phyloP scores from a whole-genome alignment of 2,797 vertebrate species.

The Aeoliscus strigatus region DNA sequence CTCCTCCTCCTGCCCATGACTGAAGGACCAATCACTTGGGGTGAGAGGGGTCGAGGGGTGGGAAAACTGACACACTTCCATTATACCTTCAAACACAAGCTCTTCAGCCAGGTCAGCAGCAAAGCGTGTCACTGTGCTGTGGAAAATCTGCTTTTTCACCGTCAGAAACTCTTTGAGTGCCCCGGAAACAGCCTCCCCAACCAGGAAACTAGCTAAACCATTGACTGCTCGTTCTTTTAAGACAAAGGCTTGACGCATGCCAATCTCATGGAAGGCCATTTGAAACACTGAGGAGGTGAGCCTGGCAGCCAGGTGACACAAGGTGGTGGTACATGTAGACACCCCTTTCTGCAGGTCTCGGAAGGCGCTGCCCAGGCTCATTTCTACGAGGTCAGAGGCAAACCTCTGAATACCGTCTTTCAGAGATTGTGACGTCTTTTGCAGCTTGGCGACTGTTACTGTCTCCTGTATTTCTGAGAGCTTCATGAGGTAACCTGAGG shows the following conservation, averaged over 20 bases:
- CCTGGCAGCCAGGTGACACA: constrained; percentile 90
- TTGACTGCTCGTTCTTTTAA: constrained; percentile 88
- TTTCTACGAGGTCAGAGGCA: constrained; percentile 91
- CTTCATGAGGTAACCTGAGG: constrained; percentile 76
- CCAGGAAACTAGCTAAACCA: constrained; percentile 87
- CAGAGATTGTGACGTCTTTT: constrained; percentile 80
- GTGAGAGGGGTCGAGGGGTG: constrained; percentile 84
- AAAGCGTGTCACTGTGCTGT: constrained; percentile 84
- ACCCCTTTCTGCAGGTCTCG: constrained; percentile 94
- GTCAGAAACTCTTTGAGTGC: constrained; percentile 88
- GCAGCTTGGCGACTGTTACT: constrained; percentile 75
- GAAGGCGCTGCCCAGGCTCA: constrained; percentile 90
- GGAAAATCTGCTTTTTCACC: constrained; percentile 93
- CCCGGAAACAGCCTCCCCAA: constrained; percentile 87
- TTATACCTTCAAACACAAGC: constrained; percentile 95
- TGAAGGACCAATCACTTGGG: constrained; percentile 70
- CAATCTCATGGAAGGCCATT: constrained; percentile 96
- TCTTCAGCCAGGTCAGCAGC: constrained; percentile 94
- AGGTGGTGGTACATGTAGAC: constrained; percentile 87
- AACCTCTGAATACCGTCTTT: constrained; percentile 93
- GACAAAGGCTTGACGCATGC: constrained; percentile 83
- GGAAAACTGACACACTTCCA: constrained; percentile 99
- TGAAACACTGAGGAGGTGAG: constrained; percentile 94
- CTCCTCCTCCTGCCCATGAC: constrained; percentile 61
- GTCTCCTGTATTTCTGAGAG: constrained; percentile 79